These are phyloP conservation scores for Amphiduros pacificus DNA, from an alignment of 2,888 invertebrate species.

Conservation along the genomic window DNA sequence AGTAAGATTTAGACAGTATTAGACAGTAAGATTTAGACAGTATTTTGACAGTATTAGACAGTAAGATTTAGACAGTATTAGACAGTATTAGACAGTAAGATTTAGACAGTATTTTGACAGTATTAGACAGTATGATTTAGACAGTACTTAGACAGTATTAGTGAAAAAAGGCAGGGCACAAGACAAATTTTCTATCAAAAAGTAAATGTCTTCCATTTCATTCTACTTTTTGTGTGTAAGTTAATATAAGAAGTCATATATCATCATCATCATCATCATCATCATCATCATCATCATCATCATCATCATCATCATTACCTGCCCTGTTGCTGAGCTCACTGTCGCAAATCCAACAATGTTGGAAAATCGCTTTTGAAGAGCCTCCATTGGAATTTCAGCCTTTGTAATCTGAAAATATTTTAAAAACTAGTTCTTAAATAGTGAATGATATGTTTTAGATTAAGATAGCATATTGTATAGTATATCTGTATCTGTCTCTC, in stretches of 20 bases:
- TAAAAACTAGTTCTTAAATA: background rate
- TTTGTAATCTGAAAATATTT: conserved; percentile 21
- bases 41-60: too few relatives aligned
- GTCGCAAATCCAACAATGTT: conserved; percentile 26
- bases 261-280: background rate
- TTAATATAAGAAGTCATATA: background rate
- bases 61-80: too few relatives aligned
- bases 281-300: background rate
- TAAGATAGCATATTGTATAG: background rate
- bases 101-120: too few relatives aligned
- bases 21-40: too few relatives aligned
- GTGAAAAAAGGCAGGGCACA: too few relatives aligned
- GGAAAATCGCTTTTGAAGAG: conserved; percentile 22
- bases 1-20: too few relatives aligned
- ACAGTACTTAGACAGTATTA: too few relatives aligned
- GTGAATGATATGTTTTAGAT: background rate
- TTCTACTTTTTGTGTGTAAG: background rate
- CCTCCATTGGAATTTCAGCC: conserved; percentile 26
- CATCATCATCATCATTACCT: too few relatives aligned
- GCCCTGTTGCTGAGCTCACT: conserved; percentile 28
- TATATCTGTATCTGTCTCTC: too few relatives aligned
- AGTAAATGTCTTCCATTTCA: background rate
- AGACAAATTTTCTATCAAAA: too few relatives aligned
- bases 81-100: too few relatives aligned
- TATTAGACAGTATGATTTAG: too few relatives aligned